Evolutionary conservation across 1,140 invertebrate genomes (phyloP).

Genomic region (Heliothis virescens): DNA sequence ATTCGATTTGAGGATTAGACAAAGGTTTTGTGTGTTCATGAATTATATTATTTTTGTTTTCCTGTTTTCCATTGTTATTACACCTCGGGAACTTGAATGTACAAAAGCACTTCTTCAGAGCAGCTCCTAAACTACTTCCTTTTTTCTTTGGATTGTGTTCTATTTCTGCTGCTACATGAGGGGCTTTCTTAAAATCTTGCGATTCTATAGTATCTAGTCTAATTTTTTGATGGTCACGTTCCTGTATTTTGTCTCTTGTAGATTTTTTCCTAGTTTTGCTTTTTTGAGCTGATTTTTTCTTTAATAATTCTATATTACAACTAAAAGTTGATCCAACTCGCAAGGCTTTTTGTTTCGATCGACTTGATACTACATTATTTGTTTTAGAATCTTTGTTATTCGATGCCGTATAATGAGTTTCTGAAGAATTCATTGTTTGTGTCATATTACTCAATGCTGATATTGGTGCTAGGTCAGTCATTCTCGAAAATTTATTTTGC

Average conservation of each 20-base stretch:
- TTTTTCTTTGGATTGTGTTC: constrained; percentile 1
- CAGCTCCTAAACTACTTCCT: neutral
- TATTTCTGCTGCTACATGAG: neutral
- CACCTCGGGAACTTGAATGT: constrained; percentile 24
- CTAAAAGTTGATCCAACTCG: neutral
- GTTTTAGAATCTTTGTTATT: neutral
- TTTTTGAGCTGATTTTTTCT: neutral
- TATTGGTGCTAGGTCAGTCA: neutral
- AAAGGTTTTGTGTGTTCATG: neutral
- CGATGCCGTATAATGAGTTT: neutral
- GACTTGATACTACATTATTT: neutral
- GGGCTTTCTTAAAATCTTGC: neutral
- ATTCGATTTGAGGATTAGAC: no score
- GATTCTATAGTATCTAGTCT: neutral
- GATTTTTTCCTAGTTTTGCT: neutral
- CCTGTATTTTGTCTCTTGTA: neutral
- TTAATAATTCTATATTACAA: neutral
- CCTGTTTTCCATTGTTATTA: neutral
- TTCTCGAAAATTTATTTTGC: neutral
- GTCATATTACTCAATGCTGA: neutral
- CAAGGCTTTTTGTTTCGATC: neutral
- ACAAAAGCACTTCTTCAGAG: constrained; percentile 31
- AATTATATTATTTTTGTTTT: neutral
- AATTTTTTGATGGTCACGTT: neutral
- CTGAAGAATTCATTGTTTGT: neutral